Conservation (phyloP, 1,140 invertebrate genomes). For the Asbolus verrucosus region DNA sequence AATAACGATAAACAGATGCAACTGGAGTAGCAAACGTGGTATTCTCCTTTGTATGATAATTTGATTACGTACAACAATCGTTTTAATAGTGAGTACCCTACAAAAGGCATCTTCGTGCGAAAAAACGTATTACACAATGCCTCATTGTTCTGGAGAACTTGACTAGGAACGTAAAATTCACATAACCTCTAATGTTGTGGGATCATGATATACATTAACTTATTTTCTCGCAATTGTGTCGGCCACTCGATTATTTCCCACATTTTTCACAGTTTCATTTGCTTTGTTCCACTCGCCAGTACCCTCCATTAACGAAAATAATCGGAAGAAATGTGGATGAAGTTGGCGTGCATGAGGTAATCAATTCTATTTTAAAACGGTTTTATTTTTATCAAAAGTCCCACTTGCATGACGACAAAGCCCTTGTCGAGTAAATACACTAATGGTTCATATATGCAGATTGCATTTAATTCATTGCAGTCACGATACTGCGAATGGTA, state of each 20-base stretch:
- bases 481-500: slow-evolving; percentile 25
- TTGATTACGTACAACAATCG: slow-evolving; percentile 22
- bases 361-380: slow-evolving; percentile 20
- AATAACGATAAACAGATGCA: too few species aligned
- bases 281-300: too few species aligned
- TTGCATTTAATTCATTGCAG: slow-evolving; percentile 23
- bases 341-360: slow-evolving; percentile 6
- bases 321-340: background rate
- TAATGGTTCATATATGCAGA: slow-evolving; percentile 25
- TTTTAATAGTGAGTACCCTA: slow-evolving; percentile 19
- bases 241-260: slow-evolving; percentile 9
- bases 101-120: slow-evolving; percentile 11
- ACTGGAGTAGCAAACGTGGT: slow-evolving; percentile 5
- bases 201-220: slow-evolving; percentile 14
- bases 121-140: slow-evolving; percentile 28
- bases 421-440: slow-evolving; percentile 38
- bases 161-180: slow-evolving; percentile 16
- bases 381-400: slow-evolving; percentile 30
- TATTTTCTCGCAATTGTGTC: background rate
- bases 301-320: background rate
- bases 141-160: slow-evolving; percentile 26
- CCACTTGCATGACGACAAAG: slow-evolving; percentile 28
- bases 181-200: slow-evolving; percentile 11
- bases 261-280: background rate
- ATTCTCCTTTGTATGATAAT: slow-evolving; percentile 26